Evolutionary conservation across 2,888 invertebrate species (phyloP).

Genomic region (Marronus borbonicus): DNA sequence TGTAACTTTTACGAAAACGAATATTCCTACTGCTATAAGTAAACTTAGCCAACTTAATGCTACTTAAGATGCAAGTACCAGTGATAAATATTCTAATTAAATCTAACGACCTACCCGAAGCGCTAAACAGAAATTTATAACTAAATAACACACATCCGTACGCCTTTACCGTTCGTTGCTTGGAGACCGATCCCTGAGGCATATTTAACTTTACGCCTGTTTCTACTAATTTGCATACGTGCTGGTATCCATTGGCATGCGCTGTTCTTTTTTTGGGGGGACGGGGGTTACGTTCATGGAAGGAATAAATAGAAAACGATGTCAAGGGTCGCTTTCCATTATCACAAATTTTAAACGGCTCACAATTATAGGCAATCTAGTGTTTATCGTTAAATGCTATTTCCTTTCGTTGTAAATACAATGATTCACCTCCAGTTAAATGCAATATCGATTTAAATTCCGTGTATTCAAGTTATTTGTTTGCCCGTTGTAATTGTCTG

Average conservation of each 20-base stretch:
- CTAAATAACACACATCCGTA: slow-evolving; percentile 25
- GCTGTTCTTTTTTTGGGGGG: not conserved
- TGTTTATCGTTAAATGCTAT: no score
- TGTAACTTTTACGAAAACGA: no score
- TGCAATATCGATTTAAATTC: no score
- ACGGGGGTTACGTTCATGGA: not conserved
- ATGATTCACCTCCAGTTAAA: not conserved
- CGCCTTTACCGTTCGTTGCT: not conserved
- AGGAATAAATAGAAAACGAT: slow-evolving; percentile 17
- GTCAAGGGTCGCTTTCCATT: slow-evolving; percentile 35
- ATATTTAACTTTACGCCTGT: slow-evolving; percentile 41
- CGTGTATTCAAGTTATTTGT: no score
- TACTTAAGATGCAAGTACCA: slow-evolving; percentile 8
- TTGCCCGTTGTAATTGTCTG: no score
- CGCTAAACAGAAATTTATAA: slow-evolving; percentile 15
- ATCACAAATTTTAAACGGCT: slow-evolving; percentile 10
- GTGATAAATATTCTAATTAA: slow-evolving; percentile 21
- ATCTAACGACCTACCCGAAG: slow-evolving; percentile 11
- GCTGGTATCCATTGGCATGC: not conserved
- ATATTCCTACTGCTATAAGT: not conserved
- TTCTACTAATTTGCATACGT: slow-evolving; percentile 38
- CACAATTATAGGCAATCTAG: slow-evolving; percentile 5
- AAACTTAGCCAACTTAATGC: not conserved
- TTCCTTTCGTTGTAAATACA: not conserved
- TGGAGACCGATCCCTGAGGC: slow-evolving; percentile 23